Evolutionary conservation across 2,888 invertebrate genomes (phyloP).

Genomic region (Tholera decimalis): DNA sequence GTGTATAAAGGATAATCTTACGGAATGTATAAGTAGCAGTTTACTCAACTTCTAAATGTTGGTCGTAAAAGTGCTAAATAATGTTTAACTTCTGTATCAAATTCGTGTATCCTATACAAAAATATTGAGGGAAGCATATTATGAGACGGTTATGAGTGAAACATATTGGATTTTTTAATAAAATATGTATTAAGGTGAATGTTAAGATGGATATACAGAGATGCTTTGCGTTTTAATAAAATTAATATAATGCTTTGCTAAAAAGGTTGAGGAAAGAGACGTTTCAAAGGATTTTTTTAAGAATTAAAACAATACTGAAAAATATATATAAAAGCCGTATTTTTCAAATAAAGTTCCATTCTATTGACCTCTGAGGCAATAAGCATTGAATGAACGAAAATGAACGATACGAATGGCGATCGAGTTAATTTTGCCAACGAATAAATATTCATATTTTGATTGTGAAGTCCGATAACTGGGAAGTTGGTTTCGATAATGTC

Average conservation of each 20-base stretch:
- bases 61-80: conserved; percentile 49
- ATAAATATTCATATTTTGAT: conserved; percentile 69
- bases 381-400: conserved; percentile 58
- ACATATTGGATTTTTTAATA: conserved; percentile 44
- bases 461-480: conserved; percentile 62
- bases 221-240: conserved; percentile 4
- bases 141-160: conserved; percentile 4
- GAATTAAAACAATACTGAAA: too few species aligned
- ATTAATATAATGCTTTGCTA: background rate
- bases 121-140: conserved; percentile 27
- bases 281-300: background rate
- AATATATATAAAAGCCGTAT: conserved; percentile 34
- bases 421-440: conserved; percentile 62
- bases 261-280: too few species aligned
- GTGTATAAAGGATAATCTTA: conserved; percentile 43
- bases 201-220: background rate
- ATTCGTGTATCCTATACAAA: conserved; percentile 19
- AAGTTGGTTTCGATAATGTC: conserved; percentile 66
- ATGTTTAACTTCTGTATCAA: conserved; percentile 50
- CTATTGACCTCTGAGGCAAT: conserved; percentile 59
- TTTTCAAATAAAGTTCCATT: conserved; percentile 48
- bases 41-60: conserved; percentile 37
- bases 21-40: conserved; percentile 25
- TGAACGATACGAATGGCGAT: conserved; percentile 50
- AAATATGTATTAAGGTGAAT: conserved; percentile 7